phyloP scores from a whole-genome alignment of 2,113 vertebrate species.

The Pterocles orientalis region DNA sequence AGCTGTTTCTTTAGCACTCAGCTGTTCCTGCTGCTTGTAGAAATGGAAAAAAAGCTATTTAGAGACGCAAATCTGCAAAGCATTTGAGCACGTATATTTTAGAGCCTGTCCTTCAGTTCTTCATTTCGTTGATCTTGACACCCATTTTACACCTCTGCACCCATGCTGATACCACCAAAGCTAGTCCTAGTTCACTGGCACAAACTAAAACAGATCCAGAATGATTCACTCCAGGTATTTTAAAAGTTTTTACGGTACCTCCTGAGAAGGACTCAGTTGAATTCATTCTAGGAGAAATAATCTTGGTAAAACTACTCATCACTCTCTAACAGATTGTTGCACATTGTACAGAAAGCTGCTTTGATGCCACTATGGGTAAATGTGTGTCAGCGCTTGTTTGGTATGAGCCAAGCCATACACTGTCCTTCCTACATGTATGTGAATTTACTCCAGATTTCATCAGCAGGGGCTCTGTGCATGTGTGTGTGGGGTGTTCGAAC shows the following conservation, averaged over 20 bases:
- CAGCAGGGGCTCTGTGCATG: neutral
- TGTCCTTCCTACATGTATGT: neutral
- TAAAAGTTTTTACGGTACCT: neutral
- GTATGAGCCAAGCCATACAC: neutral
- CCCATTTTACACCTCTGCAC: neutral
- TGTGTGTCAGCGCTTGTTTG: neutral
- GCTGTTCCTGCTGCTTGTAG: slow-evolving; percentile 39
- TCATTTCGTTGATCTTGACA: slow-evolving; percentile 1
- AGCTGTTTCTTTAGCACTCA: slow-evolving; percentile 49
- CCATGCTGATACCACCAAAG: neutral
- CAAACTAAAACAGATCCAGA: neutral
- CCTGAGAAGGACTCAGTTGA: neutral
- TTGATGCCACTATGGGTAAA: accelerated
- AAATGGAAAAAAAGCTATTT: slow-evolving; percentile 63
- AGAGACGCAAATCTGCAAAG: slow-evolving; percentile 34
- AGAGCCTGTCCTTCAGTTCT: neutral
- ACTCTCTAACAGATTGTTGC: neutral
- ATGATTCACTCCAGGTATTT: neutral
- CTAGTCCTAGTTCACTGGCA: neutral
- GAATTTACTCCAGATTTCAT: neutral
- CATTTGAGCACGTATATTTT: neutral
- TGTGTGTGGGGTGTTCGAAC: neutral
- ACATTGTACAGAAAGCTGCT: neutral
- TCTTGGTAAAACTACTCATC: neutral
- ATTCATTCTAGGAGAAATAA: neutral